Conservation (phyloP, 1,140 invertebrate species). For the Leptopilina clavipes region DNA sequence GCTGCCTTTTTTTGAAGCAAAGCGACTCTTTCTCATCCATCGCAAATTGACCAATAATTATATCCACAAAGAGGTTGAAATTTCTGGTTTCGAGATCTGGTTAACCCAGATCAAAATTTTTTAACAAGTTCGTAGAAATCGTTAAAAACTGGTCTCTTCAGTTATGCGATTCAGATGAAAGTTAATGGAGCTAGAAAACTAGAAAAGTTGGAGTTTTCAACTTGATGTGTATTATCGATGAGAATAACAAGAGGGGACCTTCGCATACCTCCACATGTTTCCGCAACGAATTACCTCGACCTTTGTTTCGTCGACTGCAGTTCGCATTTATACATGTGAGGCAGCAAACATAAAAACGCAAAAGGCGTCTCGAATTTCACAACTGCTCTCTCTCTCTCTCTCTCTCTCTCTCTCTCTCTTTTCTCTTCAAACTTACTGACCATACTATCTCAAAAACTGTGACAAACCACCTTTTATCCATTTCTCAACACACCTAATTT, state of each 20-base stretch:
- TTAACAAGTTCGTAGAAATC: not conserved
- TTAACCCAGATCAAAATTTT: constrained; percentile 1
- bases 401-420: not conserved
- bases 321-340: not conserved
- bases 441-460: not conserved
- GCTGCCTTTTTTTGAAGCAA: too few relatives aligned
- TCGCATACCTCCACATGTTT: constrained; percentile 28
- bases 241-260: not conserved
- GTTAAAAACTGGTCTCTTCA: not conserved
- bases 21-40: not conserved
- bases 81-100: constrained; percentile 12
- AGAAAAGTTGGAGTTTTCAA: constrained; percentile 12
- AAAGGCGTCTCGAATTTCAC: constrained; percentile 27
- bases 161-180: too few relatives aligned
- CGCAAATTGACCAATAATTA: not conserved
- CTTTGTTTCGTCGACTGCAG: constrained; percentile 28
- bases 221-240: not conserved
- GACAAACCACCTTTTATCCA: not conserved
- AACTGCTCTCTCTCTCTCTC: not conserved
- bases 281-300: constrained; percentile 27
- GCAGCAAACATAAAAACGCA: not conserved
- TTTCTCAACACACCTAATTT: too few relatives aligned
- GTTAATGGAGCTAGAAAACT: constrained; percentile 16
- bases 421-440: not conserved
- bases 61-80: not conserved